These are phyloP conservation scores for Ennomos quercinarius DNA, from an alignment of 2,888 invertebrate genomes.

Conservation along the genomic window DNA sequence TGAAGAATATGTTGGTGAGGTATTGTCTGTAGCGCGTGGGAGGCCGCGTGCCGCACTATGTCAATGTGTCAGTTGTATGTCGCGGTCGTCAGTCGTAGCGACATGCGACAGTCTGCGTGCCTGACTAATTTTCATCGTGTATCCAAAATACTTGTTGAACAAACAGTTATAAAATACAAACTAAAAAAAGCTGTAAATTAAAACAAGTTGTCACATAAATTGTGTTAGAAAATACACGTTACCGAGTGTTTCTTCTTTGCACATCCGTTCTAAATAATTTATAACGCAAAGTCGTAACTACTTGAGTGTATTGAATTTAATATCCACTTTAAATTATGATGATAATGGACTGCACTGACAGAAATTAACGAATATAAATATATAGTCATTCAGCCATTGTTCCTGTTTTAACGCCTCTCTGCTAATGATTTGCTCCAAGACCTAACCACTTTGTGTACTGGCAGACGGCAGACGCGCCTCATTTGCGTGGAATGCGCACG, in stretches of 20 bases:
- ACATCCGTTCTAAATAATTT: conserved; percentile 8
- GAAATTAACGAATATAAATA: too few relatives aligned
- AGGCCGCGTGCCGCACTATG: too few relatives aligned
- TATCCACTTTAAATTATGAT: too few relatives aligned
- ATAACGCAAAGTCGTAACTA: background rate
- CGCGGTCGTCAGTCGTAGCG: background rate
- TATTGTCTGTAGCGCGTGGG: too few relatives aligned
- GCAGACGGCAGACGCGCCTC: conserved; percentile 1
- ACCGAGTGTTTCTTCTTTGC: conserved; percentile 3
- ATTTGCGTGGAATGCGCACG: conserved; percentile 21
- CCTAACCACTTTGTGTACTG: background rate
- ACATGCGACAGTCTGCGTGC: background rate
- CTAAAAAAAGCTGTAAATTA: conserved; percentile 14
- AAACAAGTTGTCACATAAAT: conserved; percentile 14
- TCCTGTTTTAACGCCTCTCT: background rate
- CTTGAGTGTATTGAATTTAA: background rate
- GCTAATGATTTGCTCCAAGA: conserved; percentile 4
- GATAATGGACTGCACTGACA: too few relatives aligned
- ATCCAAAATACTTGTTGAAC: conserved; percentile 7
- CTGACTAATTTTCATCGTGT: conserved; percentile 5
- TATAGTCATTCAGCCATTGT: background rate
- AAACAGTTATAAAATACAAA: conserved; percentile 1
- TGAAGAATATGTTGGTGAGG: too few relatives aligned
- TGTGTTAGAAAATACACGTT: conserved; percentile 16
- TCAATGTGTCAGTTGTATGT: background rate